These are phyloP conservation scores for Corythaixoides concolor DNA, from an alignment of 2,113 vertebrate species.

Conservation along the genomic window DNA sequence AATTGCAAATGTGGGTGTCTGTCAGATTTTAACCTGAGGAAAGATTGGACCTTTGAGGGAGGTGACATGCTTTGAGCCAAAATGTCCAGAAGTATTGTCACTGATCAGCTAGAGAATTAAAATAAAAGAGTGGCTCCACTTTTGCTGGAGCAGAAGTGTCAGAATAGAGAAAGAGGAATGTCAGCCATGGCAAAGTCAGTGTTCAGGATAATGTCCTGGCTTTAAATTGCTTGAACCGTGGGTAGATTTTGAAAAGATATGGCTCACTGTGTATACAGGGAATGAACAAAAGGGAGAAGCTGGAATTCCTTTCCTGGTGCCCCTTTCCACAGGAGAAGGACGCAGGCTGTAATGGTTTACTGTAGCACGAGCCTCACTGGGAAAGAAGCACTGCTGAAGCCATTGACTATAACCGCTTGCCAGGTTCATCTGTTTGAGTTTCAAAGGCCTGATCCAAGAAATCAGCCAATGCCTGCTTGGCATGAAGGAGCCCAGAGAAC, in stretches of 20 bases:
- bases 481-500: neutral
- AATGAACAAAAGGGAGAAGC: neutral
- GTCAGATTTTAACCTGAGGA: neutral
- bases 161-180: neutral
- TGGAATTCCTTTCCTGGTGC: neutral
- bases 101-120: neutral
- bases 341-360: neutral
- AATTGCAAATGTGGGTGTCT: slow-evolving; percentile 28
- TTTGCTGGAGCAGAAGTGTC: neutral
- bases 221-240: neutral
- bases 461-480: neutral
- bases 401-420: rapidly evolving
- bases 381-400: neutral
- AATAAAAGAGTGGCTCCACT: neutral
- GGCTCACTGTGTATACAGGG: neutral
- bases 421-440: neutral
- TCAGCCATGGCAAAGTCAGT: neutral
- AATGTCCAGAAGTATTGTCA: neutral
- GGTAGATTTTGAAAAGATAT: neutral
- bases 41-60: neutral
- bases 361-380: neutral
- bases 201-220: neutral
- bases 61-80: slow-evolving; percentile 5
- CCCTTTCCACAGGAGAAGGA: neutral
- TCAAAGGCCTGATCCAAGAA: neutral